phyloP scores from a whole-genome alignment of 2,797 vertebrate genomes.

The Danio albolineatus region DNA sequence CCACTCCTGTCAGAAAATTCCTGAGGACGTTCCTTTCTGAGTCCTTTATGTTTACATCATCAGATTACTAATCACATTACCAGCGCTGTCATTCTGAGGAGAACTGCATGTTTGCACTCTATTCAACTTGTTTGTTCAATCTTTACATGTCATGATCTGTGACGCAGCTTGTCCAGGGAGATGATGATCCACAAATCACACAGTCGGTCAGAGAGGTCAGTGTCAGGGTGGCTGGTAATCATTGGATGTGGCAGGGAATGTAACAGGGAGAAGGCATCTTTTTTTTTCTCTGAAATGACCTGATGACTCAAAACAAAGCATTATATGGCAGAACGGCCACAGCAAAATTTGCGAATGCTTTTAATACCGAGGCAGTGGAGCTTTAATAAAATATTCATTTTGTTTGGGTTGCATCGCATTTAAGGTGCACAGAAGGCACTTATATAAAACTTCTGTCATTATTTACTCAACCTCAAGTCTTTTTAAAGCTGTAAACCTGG shows the following conservation, averaged over 20 bases:
- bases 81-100: conserved; percentile 44
- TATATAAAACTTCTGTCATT: neutral
- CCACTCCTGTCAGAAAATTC: conserved; percentile 32
- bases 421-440: neutral
- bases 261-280: conserved; percentile 13
- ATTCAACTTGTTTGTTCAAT: conserved; percentile 27
- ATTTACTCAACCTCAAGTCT: neutral
- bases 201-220: conserved; percentile 17
- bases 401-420: conserved; percentile 17
- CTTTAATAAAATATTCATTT: conserved; percentile 28
- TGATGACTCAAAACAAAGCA: conserved; percentile 22
- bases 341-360: neutral
- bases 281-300: conserved; percentile 57
- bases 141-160: conserved; percentile 49
- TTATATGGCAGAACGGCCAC: neutral
- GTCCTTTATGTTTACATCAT: conserved; percentile 54
- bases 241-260: conserved; percentile 22
- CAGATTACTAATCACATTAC: conserved; percentile 57
- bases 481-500: neutral
- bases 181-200: conserved; percentile 25
- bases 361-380: conserved; percentile 12
- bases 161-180: conserved; percentile 43
- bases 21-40: conserved; percentile 37
- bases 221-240: conserved; percentile 13
- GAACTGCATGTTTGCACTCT: conserved; percentile 35